Conservation (phyloP, 2,888 invertebrate genomes). For the Apodemia mormo region DNA sequence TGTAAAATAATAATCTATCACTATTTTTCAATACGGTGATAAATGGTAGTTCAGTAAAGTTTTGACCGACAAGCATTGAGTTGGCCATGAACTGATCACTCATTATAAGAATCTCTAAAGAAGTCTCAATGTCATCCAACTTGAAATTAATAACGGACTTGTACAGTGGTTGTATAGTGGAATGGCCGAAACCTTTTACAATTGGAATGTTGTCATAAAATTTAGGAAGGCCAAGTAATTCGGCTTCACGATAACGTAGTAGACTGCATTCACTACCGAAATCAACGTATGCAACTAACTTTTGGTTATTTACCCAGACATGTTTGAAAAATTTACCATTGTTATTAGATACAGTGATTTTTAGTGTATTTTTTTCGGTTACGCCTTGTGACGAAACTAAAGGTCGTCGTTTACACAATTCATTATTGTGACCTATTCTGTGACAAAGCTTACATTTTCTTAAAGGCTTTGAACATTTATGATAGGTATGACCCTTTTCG, state of each 20-base stretch:
- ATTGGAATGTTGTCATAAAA: constrained; percentile 25
- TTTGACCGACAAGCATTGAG: not conserved
- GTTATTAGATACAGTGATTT: constrained; percentile 17
- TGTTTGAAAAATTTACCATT: constrained; percentile 23
- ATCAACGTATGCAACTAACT: constrained; percentile 22
- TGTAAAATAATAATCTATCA: constrained; percentile 30
- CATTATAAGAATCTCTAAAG: not conserved
- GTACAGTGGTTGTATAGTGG: constrained; percentile 23
- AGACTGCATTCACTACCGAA: constrained; percentile 26
- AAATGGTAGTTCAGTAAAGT: constrained; percentile 12
- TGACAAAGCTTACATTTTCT: constrained; percentile 25
- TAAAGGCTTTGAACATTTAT: constrained; percentile 23
- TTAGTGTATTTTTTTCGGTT: constrained; percentile 11
- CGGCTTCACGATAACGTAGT: constrained; percentile 11
- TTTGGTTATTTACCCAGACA: constrained; percentile 14
- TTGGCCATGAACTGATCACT: not conserved
- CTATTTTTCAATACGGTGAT: constrained; percentile 3
- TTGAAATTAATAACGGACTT: constrained; percentile 24
- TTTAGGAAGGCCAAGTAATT: constrained; percentile 2
- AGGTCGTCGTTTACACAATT: constrained; percentile 21
- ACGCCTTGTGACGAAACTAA: constrained; percentile 4
- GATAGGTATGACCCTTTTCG: constrained; percentile 9
- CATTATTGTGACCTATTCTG: constrained; percentile 25
- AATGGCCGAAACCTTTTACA: constrained; percentile 34
- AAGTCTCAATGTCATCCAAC: constrained; percentile 18